Base-by-base conservation (phyloP, 2,797 vertebrate species). In the Numenius phaeopus region DNA sequence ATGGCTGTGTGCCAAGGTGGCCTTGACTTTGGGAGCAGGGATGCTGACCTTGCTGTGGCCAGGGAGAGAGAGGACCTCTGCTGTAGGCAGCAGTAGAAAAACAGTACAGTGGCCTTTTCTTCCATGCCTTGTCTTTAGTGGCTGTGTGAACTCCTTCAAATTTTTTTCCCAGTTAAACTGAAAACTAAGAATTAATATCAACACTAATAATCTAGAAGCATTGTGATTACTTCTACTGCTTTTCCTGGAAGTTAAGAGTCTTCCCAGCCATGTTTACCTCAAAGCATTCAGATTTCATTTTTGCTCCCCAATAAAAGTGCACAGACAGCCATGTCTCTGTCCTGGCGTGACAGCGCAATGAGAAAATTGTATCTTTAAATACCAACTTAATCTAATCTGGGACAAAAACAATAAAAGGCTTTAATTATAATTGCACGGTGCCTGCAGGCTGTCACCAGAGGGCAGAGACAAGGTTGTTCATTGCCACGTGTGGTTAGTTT, bases 351-450 rank as follows among this genome's bases (percentile, higher is more conserved):
- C 90, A 91, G 80, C 0, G 10, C 83, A 90, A 87, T 93, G 91
- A 97, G 93, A 95, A 96, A 97, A 95, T 91, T 90, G 85, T 89
- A 52, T 92, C 95, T 96, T 97, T 94, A 96, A 97, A 96, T 96
- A 96, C 76, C 90, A 92, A 58, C 67, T 70, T 96, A 96, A 96
- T 97, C 94, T 96, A 97, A 96, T 96, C 94, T 85, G 93, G 81
- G 94, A 96, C 92, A 92, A 89, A 97, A 90, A 83, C 90, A 97
- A 95, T 96, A 95, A 96, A 96, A 95, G 40, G 73, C 83, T 95
- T 93, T 95, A 97, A 92, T 95, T 92, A 78, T 97, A 96, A 96
- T 95, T 96, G 93, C 84, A 83, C 0, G 42, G 90, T 96, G 94
- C 87, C 87, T 96, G 89, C 81, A 83, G 89, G 72, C 92, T 96